phyloP scores from a whole-genome alignment of 2,888 invertebrate species.

The Mesorhabditis belari region DNA sequence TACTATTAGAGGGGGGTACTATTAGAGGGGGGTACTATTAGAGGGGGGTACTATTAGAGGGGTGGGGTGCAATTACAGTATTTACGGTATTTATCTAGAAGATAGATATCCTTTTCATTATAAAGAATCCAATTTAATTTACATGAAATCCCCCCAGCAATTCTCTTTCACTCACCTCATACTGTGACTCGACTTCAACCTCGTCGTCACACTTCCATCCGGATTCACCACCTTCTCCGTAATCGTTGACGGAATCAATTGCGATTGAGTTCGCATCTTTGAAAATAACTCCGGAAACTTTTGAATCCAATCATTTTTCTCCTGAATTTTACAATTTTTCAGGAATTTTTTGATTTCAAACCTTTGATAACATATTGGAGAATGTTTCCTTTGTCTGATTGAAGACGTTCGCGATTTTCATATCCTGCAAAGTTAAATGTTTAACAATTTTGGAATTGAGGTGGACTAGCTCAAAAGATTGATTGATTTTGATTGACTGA shows the following conservation, averaged over 20 bases:
- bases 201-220: slow-evolving; percentile 46
- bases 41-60: too few species aligned
- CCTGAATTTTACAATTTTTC: too few species aligned
- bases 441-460: too few species aligned
- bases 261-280: slow-evolving; percentile 37
- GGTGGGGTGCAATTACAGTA: too few species aligned
- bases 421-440: slow-evolving; percentile 19
- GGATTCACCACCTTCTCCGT: slow-evolving; percentile 44
- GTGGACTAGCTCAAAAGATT: too few species aligned
- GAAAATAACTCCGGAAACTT: slow-evolving; percentile 47
- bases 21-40: too few species aligned
- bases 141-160: too few species aligned
- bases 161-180: slow-evolving; percentile 33
- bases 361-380: slow-evolving; percentile 26
- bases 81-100: too few species aligned
- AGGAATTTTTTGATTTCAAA: not conserved
- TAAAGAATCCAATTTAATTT: too few species aligned
- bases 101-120: too few species aligned
- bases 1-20: too few species aligned
- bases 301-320: not conserved
- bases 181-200: slow-evolving; percentile 38
- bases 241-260: slow-evolving; percentile 20
- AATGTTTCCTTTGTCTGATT: slow-evolving; percentile 41
- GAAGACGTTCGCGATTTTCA: slow-evolving; percentile 21
- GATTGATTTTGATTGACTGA: too few species aligned